A percentile compares a stretch with the other conserved stretches of the same genome.
Conservation (phyloP, 2,888 invertebrate genomes). For the Himalopsyche kuldschensis region DNA sequence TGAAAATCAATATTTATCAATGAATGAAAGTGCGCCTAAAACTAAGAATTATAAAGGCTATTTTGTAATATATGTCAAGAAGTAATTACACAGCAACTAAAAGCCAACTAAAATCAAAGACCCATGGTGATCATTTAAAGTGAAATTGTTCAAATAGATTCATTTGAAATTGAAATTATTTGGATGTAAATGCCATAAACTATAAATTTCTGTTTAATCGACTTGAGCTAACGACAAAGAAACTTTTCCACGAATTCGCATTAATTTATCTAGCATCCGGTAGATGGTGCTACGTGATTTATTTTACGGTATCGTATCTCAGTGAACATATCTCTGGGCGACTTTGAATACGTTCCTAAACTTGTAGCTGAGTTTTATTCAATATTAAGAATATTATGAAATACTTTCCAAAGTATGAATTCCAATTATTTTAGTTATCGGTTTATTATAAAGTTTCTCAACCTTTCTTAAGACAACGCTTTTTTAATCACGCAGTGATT, state of each 20-base stretch:
- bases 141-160: neutral
- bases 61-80: too few species aligned
- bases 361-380: neutral
- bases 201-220: constrained; percentile 38
- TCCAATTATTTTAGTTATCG: too few species aligned
- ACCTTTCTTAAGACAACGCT: too few species aligned
- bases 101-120: too few species aligned
- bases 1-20: too few species aligned
- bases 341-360: neutral
- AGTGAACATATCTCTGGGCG: neutral
- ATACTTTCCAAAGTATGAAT: too few species aligned
- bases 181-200: constrained; percentile 35
- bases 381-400: too few species aligned
- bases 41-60: too few species aligned
- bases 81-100: too few species aligned
- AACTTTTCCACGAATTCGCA: constrained; percentile 33
- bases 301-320: constrained; percentile 26
- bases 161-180: constrained; percentile 29
- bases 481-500: too few species aligned
- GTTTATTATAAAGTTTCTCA: too few species aligned
- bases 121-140: neutral
- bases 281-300: constrained; percentile 30
- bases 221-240: constrained; percentile 36
- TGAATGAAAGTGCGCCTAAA: too few species aligned
- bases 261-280: constrained; percentile 30